Percentiles rank a stretch among this genome's conserved stretches.
Evolutionary conservation across 2,113 vertebrate species (phyloP).

Genomic region (Alethe castanea): DNA sequence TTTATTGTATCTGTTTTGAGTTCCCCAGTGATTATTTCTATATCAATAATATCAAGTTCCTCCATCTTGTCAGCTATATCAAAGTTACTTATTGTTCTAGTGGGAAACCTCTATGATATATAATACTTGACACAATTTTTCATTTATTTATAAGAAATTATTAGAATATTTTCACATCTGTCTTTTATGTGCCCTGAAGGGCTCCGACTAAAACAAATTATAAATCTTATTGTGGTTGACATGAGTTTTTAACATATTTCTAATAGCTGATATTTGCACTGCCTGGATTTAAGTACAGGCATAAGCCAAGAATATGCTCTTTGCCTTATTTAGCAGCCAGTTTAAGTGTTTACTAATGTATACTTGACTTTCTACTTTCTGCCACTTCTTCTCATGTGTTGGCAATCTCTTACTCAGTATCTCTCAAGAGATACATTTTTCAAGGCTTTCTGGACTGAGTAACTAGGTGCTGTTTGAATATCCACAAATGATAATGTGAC

Average conservation of each 20-base stretch:
- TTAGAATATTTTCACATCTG: neutral
- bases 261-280: neutral
- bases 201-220: neutral
- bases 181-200: neutral
- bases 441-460: neutral
- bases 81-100: neutral
- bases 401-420: neutral
- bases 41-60: neutral
- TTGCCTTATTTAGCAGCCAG: neutral
- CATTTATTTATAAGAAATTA: neutral
- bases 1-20: neutral
- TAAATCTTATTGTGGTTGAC: neutral
- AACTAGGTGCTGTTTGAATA: neutral
- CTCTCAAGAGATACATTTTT: neutral
- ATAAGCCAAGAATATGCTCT: neutral
- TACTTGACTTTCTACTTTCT: neutral
- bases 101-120: neutral
- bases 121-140: neutral
- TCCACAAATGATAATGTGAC: accelerated
- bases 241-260: neutral
- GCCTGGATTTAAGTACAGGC: neutral
- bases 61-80: neutral
- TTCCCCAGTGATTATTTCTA: neutral
- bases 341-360: neutral
- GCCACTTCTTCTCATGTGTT: neutral